Conservation (phyloP, 2,113 vertebrate genomes). For the Stigmatopora argus region DNA sequence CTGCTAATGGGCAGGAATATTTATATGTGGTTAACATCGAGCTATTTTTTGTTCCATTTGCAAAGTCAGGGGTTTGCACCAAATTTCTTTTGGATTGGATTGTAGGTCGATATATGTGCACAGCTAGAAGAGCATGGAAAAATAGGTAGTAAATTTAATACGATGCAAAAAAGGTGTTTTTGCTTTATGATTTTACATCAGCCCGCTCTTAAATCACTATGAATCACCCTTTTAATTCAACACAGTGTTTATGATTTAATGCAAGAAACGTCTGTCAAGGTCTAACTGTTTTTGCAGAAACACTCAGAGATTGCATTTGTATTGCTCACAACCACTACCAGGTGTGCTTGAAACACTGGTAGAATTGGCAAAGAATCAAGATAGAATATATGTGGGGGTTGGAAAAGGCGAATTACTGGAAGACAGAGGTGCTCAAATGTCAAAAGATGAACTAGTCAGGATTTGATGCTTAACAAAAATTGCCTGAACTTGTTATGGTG, state of each 20-base stretch:
- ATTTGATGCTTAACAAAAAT: conserved; percentile 48
- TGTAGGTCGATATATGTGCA: not conserved
- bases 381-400: conserved; percentile 12
- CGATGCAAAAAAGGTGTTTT: not conserved
- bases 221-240: not conserved
- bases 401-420: conserved; percentile 24
- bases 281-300: conserved; percentile 30
- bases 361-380: conserved; percentile 59
- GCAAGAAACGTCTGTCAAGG: conserved; percentile 21
- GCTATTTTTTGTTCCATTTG: conserved; percentile 2
- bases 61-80: not conserved
- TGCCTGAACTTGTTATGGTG: conserved; percentile 60
- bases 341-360: conserved; percentile 62
- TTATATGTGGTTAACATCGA: not conserved
- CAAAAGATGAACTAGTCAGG: conserved; percentile 57
- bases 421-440: conserved; percentile 44
- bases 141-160: not conserved
- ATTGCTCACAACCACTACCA: conserved; percentile 72
- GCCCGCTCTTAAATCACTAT: not conserved
- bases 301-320: conserved; percentile 46
- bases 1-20: conserved; percentile 6
- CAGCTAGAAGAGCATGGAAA: not conserved
- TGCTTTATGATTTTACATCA: not conserved
- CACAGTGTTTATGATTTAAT: conserved; percentile 15
- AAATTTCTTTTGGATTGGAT: not conserved